Conservation (phyloP, 2,113 vertebrate genomes). For the Aviceda subcristata region DNA sequence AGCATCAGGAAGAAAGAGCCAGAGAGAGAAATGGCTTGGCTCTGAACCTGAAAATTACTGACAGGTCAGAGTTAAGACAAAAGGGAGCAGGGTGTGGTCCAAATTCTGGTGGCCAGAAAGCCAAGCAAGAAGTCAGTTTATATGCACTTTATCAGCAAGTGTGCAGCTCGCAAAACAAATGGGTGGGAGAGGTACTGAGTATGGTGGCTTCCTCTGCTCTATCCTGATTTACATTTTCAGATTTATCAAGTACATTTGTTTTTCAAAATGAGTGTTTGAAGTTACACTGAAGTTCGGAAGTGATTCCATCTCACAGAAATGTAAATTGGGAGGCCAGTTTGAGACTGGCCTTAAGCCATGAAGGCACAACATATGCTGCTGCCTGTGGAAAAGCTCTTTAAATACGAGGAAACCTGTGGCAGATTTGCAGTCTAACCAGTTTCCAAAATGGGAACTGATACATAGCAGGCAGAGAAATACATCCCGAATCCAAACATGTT, state of each 20-base stretch:
- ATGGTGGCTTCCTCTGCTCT: background rate
- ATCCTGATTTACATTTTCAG: background rate
- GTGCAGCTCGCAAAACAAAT: background rate
- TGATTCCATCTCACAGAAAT: conserved; percentile 31
- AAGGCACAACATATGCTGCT: background rate
- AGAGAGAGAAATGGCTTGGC: background rate
- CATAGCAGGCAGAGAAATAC: background rate
- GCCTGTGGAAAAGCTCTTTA: background rate
- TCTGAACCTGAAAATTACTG: background rate
- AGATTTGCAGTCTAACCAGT: background rate
- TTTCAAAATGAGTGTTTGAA: background rate
- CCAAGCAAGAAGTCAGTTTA: background rate
- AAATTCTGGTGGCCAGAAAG: background rate
- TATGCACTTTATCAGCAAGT: background rate
- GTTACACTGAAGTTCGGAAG: background rate
- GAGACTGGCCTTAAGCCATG: background rate
- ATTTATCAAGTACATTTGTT: background rate
- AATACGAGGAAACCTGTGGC: background rate
- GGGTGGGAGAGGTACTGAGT: background rate
- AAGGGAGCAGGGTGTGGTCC: background rate
- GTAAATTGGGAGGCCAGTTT: background rate
- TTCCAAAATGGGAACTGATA: background rate
- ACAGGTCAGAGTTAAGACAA: background rate
- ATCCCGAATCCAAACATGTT: background rate
- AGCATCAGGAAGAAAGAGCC: background rate